A percentile compares a stretch with the other conserved stretches of the same genome.
phyloP scores from a whole-genome alignment of 2,797 vertebrate species.

The Bryconaethiops microstoma region DNA sequence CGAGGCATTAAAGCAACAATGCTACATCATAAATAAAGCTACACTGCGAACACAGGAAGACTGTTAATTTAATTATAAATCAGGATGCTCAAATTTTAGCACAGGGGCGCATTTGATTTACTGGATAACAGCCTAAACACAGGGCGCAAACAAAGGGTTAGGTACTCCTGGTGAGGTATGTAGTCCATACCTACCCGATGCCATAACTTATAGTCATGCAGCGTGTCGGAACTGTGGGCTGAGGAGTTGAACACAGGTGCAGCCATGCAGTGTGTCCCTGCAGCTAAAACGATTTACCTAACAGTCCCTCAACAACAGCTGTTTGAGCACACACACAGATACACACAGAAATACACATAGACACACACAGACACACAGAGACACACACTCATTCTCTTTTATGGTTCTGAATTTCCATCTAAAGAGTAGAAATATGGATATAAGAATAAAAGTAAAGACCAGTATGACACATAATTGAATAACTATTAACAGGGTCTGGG shows the following conservation, averaged over 20 bases:
- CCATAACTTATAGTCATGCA: conserved; percentile 44
- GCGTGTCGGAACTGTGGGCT: conserved; percentile 44
- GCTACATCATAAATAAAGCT: conserved; percentile 26
- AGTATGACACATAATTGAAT: not conserved
- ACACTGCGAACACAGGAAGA: not conserved
- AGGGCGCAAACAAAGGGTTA: conserved; percentile 9
- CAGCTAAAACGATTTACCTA: conserved; percentile 50
- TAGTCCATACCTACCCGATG: conserved; percentile 23
- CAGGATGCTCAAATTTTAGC: not conserved
- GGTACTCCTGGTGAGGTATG: conserved; percentile 33
- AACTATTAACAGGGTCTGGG: too few relatives aligned
- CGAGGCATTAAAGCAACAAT: conserved; percentile 26
- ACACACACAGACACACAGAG: not conserved
- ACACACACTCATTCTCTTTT: not conserved
- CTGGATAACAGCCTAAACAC: conserved; percentile 4
- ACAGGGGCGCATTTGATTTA: conserved; percentile 8
- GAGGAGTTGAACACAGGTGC: conserved; percentile 48
- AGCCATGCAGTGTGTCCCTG: conserved; percentile 41
- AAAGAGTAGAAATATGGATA: not conserved
- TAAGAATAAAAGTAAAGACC: not conserved
- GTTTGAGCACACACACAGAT: not conserved
- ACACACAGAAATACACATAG: not conserved
- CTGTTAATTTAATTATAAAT: conserved; percentile 6
- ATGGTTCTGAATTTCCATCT: not conserved
- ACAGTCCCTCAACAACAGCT: conserved; percentile 51